Conservation (phyloP, 2,113 vertebrate species). For the Leptocoma aspasia region DNA sequence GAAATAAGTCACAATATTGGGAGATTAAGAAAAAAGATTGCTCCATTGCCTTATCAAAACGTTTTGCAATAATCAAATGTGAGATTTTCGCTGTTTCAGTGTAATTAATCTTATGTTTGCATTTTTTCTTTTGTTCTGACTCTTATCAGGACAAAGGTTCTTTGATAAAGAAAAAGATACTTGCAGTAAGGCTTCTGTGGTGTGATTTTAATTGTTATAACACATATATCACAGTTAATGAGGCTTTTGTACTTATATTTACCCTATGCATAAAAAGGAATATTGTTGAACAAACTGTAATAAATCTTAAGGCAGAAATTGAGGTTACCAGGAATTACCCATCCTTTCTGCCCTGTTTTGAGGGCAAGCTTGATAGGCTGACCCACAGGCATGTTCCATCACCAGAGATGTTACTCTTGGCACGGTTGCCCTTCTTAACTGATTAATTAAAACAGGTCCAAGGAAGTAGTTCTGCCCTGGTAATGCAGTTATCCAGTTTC, state of each 20-base stretch:
- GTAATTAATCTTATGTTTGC: neutral
- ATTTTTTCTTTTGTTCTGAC: neutral
- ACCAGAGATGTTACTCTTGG: neutral
- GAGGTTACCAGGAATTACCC: neutral
- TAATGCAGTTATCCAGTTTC: constrained; percentile 36
- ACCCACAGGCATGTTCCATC: neutral
- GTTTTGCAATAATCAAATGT: neutral
- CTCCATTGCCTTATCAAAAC: neutral
- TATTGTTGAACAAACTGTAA: neutral
- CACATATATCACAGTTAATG: neutral
- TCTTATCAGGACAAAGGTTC: neutral
- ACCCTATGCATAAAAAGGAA: neutral
- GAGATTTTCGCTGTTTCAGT: neutral
- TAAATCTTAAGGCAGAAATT: neutral
- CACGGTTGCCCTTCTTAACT: neutral
- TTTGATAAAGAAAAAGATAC: neutral
- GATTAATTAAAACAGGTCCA: constrained; percentile 22
- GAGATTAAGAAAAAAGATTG: neutral
- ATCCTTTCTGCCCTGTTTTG: neutral
- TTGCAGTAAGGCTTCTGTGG: neutral
- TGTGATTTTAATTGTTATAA: neutral
- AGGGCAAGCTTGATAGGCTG: neutral
- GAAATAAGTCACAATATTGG: neutral
- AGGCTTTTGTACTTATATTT: neutral
- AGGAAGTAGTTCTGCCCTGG: neutral